Evolutionary conservation across 2,888 invertebrate species (phyloP).

Genomic region (Anaspis maculata): DNA sequence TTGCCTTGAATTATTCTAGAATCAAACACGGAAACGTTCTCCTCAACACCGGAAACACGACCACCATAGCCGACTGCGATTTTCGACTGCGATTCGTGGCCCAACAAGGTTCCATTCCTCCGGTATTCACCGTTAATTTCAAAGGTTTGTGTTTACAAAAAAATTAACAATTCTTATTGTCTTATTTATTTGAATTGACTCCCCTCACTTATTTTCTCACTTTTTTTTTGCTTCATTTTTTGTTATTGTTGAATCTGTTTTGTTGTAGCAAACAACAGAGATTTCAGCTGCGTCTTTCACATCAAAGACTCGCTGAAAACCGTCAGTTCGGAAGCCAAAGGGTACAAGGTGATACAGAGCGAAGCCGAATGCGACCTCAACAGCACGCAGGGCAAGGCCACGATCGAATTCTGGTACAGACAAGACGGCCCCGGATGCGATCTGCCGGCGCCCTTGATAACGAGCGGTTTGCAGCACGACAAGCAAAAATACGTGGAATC

Average conservation of each 20-base stretch:
- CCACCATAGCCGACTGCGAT: constrained; percentile 39
- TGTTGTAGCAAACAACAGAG: background rate
- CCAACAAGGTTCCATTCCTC: constrained; percentile 42
- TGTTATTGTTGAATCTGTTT: too few relatives aligned
- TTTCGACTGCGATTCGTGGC: constrained; percentile 45
- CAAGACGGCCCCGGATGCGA: constrained; percentile 18
- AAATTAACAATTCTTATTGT: too few relatives aligned
- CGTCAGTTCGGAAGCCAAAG: constrained; percentile 8
- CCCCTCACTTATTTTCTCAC: too few relatives aligned
- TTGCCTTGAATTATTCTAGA: too few relatives aligned
- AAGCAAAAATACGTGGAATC: background rate
- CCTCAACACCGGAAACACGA: constrained; percentile 39
- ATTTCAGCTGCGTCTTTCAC: constrained; percentile 23
- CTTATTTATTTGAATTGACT: too few relatives aligned
- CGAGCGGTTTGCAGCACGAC: background rate
- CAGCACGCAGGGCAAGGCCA: constrained; percentile 35
- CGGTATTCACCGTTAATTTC: too few relatives aligned
- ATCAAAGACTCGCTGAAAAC: constrained; percentile 16
- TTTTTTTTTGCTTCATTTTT: too few relatives aligned
- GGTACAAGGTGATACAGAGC: constrained; percentile 11
- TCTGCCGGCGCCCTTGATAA: constrained; percentile 3
- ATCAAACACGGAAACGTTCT: constrained; percentile 49
- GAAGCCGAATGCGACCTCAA: constrained; percentile 35
- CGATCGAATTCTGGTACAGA: constrained; percentile 39
- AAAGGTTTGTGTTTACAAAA: too few relatives aligned